A percentile compares a stretch with the other conserved stretches of the same genome.
Conservation (phyloP, 2,888 invertebrate genomes). For the Phyllotreta striolata region DNA sequence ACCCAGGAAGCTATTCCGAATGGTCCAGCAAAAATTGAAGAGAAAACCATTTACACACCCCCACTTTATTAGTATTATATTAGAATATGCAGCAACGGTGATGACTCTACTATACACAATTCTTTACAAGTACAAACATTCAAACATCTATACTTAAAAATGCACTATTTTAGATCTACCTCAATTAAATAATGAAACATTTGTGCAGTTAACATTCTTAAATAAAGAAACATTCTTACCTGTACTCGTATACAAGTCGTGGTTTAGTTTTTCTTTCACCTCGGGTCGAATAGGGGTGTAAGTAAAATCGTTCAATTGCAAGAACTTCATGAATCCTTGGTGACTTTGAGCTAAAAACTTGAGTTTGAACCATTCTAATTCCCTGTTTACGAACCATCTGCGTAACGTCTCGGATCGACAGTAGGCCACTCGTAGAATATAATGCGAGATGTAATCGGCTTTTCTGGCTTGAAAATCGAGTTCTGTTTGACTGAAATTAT, state of each 20-base stretch:
- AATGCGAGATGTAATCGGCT: constrained; percentile 92
- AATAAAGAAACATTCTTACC: constrained; percentile 52
- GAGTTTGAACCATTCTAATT: constrained; percentile 88
- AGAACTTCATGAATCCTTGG: constrained; percentile 72
- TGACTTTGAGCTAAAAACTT: constrained; percentile 72
- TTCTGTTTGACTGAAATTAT: constrained; percentile 64
- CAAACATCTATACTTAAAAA: too few relatives aligned
- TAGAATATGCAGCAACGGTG: background rate
- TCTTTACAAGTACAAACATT: too few relatives aligned
- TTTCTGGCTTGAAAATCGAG: constrained; percentile 72
- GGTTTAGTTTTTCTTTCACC: constrained; percentile 71
- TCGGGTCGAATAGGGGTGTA: constrained; percentile 73
- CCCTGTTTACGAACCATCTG: constrained; percentile 88
- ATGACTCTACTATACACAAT: too few relatives aligned
- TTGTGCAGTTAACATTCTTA: background rate
- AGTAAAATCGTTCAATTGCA: constrained; percentile 70
- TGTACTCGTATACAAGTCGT: constrained; percentile 70
- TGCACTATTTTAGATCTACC: background rate
- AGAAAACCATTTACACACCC: background rate
- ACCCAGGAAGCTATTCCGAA: constrained; percentile 25
- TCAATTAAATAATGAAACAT: background rate
- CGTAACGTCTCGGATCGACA: constrained; percentile 86
- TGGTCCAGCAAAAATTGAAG: constrained; percentile 58
- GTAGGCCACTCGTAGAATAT: constrained; percentile 89
- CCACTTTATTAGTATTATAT: background rate